Evolutionary conservation across 53 echinoderm and acorn worm species (phyloP).

Genomic region (Holothuria scabra): DNA sequence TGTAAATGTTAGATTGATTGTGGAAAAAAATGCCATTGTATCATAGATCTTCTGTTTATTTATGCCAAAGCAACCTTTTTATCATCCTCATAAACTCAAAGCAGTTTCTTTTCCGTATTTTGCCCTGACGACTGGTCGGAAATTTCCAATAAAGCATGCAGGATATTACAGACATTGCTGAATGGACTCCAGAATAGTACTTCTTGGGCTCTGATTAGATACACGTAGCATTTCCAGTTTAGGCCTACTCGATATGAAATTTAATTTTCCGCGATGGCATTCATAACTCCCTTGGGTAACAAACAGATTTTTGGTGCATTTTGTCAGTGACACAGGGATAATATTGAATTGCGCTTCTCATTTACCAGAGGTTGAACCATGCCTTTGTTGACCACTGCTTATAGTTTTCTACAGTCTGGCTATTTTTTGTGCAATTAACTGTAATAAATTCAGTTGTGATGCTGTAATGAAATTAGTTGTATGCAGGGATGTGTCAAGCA

Average conservation of each 20-base stretch:
- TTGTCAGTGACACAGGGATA: conserved; percentile 2
- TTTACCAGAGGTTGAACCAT: background rate
- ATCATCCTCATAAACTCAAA: conserved; percentile 15
- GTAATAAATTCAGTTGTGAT: too few species aligned
- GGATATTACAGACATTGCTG: background rate
- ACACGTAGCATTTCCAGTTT: conserved; percentile 19
- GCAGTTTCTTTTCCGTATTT: background rate
- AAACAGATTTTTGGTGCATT: conserved; percentile 35
- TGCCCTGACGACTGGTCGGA: background rate
- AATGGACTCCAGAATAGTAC: background rate
- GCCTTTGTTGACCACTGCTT: background rate
- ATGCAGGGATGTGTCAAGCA: too few species aligned
- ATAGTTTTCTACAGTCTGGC: too few species aligned
- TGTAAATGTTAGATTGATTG: too few species aligned
- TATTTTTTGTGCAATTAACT: too few species aligned
- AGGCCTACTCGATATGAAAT: conserved; percentile 13
- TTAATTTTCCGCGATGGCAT: conserved; percentile 37
- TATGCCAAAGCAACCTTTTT: conserved; percentile 14
- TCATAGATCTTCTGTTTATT: background rate
- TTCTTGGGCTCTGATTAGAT: background rate
- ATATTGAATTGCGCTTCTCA: conserved; percentile 9
- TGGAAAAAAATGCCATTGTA: too few species aligned
- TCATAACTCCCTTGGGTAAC: conserved; percentile 31
- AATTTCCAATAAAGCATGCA: too few species aligned
- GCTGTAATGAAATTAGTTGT: too few species aligned